Percentiles rank a stretch among this genome's conserved stretches.
Conservation (phyloP, 1,140 invertebrate genomes). For the Augochlora pura region DNA sequence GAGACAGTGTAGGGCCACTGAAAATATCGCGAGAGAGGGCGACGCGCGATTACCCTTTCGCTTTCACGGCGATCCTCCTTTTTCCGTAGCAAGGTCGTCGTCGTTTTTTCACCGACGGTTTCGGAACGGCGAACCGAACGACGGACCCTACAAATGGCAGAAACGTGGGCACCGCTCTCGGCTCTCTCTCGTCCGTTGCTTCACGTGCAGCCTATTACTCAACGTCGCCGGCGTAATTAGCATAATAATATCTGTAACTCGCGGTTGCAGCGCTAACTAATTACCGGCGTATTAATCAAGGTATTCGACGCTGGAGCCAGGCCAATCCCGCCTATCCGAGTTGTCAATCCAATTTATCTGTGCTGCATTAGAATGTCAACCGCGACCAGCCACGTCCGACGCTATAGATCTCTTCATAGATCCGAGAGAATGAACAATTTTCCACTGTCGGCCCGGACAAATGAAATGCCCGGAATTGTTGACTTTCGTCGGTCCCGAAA, state of each 20-base stretch:
- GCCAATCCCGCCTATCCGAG: constrained; percentile 64
- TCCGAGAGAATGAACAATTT: constrained; percentile 54
- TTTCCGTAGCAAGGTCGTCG: constrained; percentile 8
- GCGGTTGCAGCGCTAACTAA: constrained; percentile 70
- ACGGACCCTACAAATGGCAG: constrained; percentile 55
- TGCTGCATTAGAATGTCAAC: constrained; percentile 64
- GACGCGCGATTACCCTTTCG: constrained; percentile 10
- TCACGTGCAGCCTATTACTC: constrained; percentile 70
- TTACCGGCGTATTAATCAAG: constrained; percentile 69
- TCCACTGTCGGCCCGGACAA: constrained; percentile 21
- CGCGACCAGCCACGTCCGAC: constrained; percentile 36
- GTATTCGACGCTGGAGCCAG: constrained; percentile 63
- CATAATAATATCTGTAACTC: constrained; percentile 73
- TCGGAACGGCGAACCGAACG: constrained; percentile 23
- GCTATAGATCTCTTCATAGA: constrained; percentile 60
- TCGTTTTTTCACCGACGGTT: constrained; percentile 9
- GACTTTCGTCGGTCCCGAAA: not conserved
- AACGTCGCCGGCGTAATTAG: constrained; percentile 70
- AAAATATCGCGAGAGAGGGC: constrained; percentile 3
- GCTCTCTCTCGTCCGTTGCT: constrained; percentile 53
- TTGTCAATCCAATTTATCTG: constrained; percentile 67
- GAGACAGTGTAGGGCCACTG: not conserved
- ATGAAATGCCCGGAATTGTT: constrained; percentile 25
- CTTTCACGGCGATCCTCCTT: not conserved
- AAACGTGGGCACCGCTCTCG: constrained; percentile 56